phyloP scores from a whole-genome alignment of 37 sponge, comb jelly and placozoan genomes.

The Geodia barretti region DNA sequence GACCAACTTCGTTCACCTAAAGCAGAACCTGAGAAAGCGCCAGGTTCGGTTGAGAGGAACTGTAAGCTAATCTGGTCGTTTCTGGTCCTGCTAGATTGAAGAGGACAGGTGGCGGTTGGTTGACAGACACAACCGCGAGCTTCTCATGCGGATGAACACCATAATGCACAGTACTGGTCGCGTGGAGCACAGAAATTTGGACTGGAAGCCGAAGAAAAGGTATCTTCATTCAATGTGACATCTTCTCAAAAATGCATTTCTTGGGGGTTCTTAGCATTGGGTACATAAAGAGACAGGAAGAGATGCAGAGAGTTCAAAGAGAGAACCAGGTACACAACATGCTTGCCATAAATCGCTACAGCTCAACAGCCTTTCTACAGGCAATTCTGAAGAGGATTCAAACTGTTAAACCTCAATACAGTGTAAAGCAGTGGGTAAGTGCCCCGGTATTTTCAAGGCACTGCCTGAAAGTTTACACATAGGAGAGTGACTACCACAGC shows the following conservation, averaged over 20 bases:
- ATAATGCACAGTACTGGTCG: constrained; percentile 82
- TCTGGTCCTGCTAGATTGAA: constrained; percentile 33
- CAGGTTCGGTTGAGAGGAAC: constrained; percentile 20
- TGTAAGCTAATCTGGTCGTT: not conserved
- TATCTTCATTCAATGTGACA: not conserved
- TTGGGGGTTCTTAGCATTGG: constrained; percentile 36
- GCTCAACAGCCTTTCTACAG: constrained; percentile 26
- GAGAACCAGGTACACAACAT: constrained; percentile 47
- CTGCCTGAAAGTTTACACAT: not conserved
- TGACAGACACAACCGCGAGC: constrained; percentile 64
- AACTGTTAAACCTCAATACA: constrained; percentile 61
- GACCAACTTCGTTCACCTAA: constrained; percentile 63
- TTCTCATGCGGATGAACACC: constrained; percentile 66
- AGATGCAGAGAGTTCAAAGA: constrained; percentile 26
- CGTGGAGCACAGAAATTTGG: constrained; percentile 74
- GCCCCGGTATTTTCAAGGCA: not conserved
- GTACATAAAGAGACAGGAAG: constrained; percentile 46
- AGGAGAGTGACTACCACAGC: constrained; percentile 59
- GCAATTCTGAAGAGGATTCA: constrained; percentile 50
- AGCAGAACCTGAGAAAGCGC: constrained; percentile 60
- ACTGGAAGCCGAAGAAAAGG: constrained; percentile 75
- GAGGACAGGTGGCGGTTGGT: constrained; percentile 52
- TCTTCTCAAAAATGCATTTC: not conserved
- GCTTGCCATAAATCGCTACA: not conserved
- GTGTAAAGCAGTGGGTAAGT: constrained; percentile 38